A percentile compares a stretch with the other conserved stretches of the same genome.
Conservation (phyloP, 2,888 invertebrate genomes). For the Pimpla rufipes region DNA sequence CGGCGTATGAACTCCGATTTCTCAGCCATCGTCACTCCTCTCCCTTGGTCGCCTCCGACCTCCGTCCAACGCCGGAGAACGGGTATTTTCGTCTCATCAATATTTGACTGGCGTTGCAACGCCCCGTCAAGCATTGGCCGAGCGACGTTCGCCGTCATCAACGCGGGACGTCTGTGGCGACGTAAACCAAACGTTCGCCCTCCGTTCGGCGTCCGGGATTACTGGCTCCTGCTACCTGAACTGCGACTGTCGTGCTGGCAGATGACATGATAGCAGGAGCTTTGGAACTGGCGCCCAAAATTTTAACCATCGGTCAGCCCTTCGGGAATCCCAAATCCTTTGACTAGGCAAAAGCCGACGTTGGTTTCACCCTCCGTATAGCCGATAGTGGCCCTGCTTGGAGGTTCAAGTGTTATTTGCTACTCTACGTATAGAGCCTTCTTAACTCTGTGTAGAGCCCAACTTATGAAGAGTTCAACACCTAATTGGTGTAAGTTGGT, state of each 20-base stretch:
- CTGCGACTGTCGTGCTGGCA: constrained; percentile 4
- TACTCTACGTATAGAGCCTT: too few relatives aligned
- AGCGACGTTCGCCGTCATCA: constrained; percentile 32
- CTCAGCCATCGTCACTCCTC: constrained; percentile 30
- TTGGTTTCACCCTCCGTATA: too few relatives aligned
- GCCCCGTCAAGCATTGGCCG: constrained; percentile 60
- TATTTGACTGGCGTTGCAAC: constrained; percentile 70
- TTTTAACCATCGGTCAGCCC: too few relatives aligned
- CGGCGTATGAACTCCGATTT: constrained; percentile 29
- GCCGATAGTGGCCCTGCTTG: too few relatives aligned
- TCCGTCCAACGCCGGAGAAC: background rate
- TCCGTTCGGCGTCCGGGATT: constrained; percentile 10
- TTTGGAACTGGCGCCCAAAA: too few relatives aligned
- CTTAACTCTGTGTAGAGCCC: too few relatives aligned
- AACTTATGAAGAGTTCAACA: too few relatives aligned
- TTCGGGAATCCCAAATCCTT: too few relatives aligned
- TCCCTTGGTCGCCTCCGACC: constrained; percentile 18
- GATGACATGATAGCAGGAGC: constrained; percentile 33
- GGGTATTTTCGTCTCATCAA: constrained; percentile 70
- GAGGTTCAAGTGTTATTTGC: too few relatives aligned
- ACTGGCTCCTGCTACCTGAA: background rate
- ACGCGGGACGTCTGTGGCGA: constrained; percentile 36
- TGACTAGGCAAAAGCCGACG: too few relatives aligned
- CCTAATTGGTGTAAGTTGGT: too few relatives aligned
- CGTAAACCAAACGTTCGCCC: constrained; percentile 68